Percentiles rank a stretch among this genome's conserved stretches.
Evolutionary conservation across 2,888 invertebrate species (phyloP).

Genomic region (Tipula lateralis): DNA sequence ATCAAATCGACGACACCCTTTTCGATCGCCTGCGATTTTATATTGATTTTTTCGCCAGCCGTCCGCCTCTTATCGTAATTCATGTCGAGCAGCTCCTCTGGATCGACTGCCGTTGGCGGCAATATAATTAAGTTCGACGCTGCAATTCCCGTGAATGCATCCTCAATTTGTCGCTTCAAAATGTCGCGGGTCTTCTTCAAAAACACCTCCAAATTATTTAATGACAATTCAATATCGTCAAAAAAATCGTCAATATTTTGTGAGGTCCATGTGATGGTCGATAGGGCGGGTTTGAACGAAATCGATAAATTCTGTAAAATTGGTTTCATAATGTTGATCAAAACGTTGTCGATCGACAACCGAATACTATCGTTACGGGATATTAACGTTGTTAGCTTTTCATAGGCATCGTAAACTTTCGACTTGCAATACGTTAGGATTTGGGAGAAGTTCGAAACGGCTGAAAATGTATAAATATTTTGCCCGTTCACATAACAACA

Average conservation of each 20-base stretch:
- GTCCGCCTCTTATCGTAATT: conserved; percentile 54
- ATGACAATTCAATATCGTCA: conserved; percentile 50
- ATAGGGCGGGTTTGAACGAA: conserved; percentile 69
- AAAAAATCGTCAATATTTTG: conserved; percentile 52
- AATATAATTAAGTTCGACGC: conserved; percentile 59
- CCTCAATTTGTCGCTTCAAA: conserved; percentile 69
- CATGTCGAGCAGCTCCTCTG: conserved; percentile 57
- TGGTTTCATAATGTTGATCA: conserved; percentile 64
- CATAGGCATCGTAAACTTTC: conserved; percentile 59
- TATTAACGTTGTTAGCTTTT: conserved; percentile 58
- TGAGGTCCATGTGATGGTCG: conserved; percentile 77
- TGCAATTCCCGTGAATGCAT: conserved; percentile 60
- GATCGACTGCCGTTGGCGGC: conserved; percentile 58
- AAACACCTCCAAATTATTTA: conserved; percentile 40
- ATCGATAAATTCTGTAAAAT: conserved; percentile 64
- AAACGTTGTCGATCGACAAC: conserved; percentile 49
- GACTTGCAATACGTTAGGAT: conserved; percentile 69
- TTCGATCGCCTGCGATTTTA: conserved; percentile 64
- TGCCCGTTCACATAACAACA: not conserved
- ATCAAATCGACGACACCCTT: conserved; percentile 72
- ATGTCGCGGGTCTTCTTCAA: conserved; percentile 58
- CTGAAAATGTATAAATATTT: conserved; percentile 41
- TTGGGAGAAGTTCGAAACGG: conserved; percentile 70
- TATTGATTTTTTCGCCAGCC: conserved; percentile 52
- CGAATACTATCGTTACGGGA: conserved; percentile 59